Evolutionary conservation across 2,113 vertebrate genomes (phyloP).

Genomic region (Phalacrocorax aristotelis): DNA sequence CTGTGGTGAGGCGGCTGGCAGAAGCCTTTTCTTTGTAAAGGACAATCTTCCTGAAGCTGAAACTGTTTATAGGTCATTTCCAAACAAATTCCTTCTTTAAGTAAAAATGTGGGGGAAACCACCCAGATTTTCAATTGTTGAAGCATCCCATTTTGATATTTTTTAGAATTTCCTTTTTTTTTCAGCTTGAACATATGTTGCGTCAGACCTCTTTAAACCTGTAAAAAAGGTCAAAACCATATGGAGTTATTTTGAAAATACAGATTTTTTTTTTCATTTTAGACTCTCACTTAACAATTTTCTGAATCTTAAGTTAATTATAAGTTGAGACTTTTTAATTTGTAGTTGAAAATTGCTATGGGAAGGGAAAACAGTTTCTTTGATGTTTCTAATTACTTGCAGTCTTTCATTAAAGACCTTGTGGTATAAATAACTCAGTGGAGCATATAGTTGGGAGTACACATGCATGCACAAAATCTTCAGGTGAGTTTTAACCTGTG

Average conservation of each 20-base stretch:
- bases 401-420: neutral
- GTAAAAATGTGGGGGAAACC: fast-evolving
- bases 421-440: neutral
- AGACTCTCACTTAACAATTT: neutral
- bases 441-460: neutral
- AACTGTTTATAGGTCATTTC: neutral
- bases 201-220: neutral
- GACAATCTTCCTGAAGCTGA: neutral
- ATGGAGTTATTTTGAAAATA: neutral
- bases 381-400: neutral
- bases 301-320: neutral
- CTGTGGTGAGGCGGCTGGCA: neutral
- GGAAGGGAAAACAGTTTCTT: neutral
- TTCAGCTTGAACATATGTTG: neutral
- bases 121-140: neutral
- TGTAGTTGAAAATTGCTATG: neutral
- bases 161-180: neutral
- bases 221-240: neutral
- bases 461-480: neutral
- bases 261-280: neutral
- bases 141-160: neutral
- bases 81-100: neutral
- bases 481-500: neutral
- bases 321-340: neutral
- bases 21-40: neutral